Percentiles rank a stretch among this genome's conserved stretches.
Evolutionary conservation across 2,797 vertebrate species (phyloP).

Genomic region (Anniella stebbinsi): DNA sequence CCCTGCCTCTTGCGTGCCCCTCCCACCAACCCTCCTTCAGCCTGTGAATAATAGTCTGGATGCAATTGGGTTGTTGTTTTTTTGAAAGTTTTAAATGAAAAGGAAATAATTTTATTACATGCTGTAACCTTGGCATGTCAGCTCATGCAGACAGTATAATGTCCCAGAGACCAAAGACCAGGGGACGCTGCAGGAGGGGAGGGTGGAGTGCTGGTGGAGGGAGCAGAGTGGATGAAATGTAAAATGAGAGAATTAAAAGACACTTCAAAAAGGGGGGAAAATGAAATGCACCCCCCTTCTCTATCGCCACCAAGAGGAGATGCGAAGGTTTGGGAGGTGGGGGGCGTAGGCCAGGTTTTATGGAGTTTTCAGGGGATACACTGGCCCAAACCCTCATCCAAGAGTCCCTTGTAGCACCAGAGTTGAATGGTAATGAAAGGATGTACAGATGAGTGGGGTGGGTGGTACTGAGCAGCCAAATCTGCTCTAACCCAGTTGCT

Average conservation of each 20-base stretch:
- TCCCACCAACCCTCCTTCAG: conserved; percentile 12
- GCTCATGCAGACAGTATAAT: conserved; percentile 50
- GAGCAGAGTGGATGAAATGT: conserved; percentile 9
- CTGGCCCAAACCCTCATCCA: conserved; percentile 13
- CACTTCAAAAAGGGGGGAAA: neutral
- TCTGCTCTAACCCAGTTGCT: neutral
- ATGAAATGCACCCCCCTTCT: neutral
- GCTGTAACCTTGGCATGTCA: conserved; percentile 50
- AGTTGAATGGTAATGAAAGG: conserved; percentile 60
- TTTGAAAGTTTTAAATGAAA: conserved; percentile 54
- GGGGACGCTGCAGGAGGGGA: neutral
- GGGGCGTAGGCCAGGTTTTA: neutral
- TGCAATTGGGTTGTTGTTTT: conserved; percentile 22
- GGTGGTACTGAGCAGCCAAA: neutral
- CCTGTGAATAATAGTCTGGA: conserved; percentile 37
- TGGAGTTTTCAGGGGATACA: neutral
- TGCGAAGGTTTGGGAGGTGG: neutral
- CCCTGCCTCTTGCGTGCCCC: neutral
- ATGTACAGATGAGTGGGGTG: neutral
- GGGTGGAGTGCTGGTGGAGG: conserved; percentile 10
- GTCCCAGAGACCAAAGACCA: conserved; percentile 50
- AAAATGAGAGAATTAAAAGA: conserved; percentile 19
- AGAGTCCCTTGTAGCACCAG: conserved; percentile 69
- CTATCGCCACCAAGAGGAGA: conserved; percentile 11
- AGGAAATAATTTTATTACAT: conserved; percentile 53